Percentiles rank a stretch among this genome's conserved stretches.
phyloP scores from a whole-genome alignment of 2,888 invertebrate species.

The Dynastes maya region DNA sequence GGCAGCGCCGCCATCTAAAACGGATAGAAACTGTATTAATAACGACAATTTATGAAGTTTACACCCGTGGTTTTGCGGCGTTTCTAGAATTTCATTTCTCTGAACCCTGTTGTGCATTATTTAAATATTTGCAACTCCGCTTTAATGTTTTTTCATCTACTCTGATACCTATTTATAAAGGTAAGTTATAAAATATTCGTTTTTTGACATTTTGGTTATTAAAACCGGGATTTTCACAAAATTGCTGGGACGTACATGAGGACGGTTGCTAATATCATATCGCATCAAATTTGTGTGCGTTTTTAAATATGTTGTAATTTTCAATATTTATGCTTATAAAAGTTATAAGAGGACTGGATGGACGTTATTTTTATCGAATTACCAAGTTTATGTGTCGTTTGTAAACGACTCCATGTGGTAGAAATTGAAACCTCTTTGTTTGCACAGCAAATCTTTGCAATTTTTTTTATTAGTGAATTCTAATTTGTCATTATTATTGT shows the following conservation, averaged over 20 bases:
- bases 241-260: constrained; percentile 36
- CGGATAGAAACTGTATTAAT: constrained; percentile 53
- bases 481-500: constrained; percentile 24
- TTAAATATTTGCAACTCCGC: constrained; percentile 51
- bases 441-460: constrained; percentile 50
- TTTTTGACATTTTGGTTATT: constrained; percentile 57
- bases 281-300: constrained; percentile 19
- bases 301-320: constrained; percentile 31
- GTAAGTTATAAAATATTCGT: constrained; percentile 55
- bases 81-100: constrained; percentile 62
- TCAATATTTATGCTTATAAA: constrained; percentile 8
- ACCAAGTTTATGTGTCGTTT: constrained; percentile 41
- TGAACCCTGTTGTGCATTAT: constrained; percentile 54
- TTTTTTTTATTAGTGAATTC: constrained; percentile 38
- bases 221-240: constrained; percentile 51
- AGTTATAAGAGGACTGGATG: constrained; percentile 1
- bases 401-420: constrained; percentile 54
- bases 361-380: constrained; percentile 19
- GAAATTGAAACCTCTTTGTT: constrained; percentile 60
- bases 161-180: constrained; percentile 55
- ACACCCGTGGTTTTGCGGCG: constrained; percentile 67
- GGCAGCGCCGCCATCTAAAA: constrained; percentile 52
- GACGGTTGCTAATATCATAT: constrained; percentile 48
- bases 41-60: constrained; percentile 66
- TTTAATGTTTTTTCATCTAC: constrained; percentile 55